Base-by-base conservation (phyloP, 2,113 vertebrate genomes). In the Amblyornis subalaris region DNA sequence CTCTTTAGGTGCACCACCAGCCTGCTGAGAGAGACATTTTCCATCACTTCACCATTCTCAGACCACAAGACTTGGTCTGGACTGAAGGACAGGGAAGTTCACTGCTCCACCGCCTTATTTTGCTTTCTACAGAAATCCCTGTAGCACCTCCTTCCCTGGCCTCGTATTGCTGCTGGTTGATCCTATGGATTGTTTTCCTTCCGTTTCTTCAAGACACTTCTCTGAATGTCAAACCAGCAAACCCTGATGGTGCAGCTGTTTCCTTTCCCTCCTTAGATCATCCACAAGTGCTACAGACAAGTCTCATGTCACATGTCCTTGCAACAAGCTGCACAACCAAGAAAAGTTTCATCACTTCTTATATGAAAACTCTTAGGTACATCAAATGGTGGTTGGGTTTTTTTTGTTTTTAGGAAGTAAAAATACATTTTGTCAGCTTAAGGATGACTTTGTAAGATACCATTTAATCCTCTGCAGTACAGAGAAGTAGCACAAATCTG, bases 401-500 rank as follows among this genome's bases (percentile, higher is more conserved):
- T 53, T 51, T 18, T 47, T 42, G 4, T 71, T 78, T 86, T 48
- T 36, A 79, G 14, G 14, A 28, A 86, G 14, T 12, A 75, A 89
- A 81, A 91, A 14, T 31, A 20, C 17, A 35, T 54, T 67, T 84
- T 66, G 20, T 85, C 73, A 94, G 44, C 65, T 71, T 79, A 64
- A 48, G 36, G 31, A 69, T 76, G 22, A 51, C 29, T 67, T 81
- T 7, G 44, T 20, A 82, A 93, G 14, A 71, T 36, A 66, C 0
- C 3, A 2, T 64, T 91, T 89, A 78, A 91, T 88, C 48, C 36
- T 36, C 48, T 85, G 20, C 44, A 65, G 61, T 1, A 72, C 19
- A 78, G 24, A 70, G 42, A 91, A 38, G 53, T 57, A 78, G 66
- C 45, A 89, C 19, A 73, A 75, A 93, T 91, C 85, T 91, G 31